Evolutionary conservation across 2,888 invertebrate genomes (phyloP).

Genomic region (Meta bourneti): DNA sequence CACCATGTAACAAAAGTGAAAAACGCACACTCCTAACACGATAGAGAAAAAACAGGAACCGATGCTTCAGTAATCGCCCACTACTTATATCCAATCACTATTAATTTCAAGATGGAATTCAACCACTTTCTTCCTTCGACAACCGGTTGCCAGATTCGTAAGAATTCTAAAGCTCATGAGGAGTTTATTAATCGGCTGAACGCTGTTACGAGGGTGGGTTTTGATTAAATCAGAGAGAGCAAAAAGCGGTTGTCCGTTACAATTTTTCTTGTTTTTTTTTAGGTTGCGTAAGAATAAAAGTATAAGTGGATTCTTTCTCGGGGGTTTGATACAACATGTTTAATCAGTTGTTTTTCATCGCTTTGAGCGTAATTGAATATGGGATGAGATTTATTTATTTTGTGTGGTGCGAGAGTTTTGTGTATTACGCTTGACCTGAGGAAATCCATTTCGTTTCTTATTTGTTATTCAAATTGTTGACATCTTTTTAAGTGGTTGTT

Average conservation of each 20-base stretch:
- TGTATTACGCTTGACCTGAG: too few species aligned
- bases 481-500: too few species aligned
- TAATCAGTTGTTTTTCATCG: too few species aligned
- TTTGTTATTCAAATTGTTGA: too few species aligned
- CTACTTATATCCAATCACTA: neutral
- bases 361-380: too few species aligned
- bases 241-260: neutral
- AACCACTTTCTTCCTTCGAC: neutral
- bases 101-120: neutral
- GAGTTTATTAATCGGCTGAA: constrained; percentile 4
- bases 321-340: too few species aligned
- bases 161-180: neutral
- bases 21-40: neutral
- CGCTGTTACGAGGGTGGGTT: neutral
- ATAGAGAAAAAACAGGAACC: neutral
- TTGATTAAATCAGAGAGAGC: constrained; percentile 3
- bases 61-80: constrained; percentile 7
- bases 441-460: too few species aligned
- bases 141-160: neutral
- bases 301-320: too few species aligned
- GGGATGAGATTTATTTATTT: too few species aligned
- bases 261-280: neutral
- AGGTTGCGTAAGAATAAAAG: too few species aligned
- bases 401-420: too few species aligned
- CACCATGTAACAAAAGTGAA: neutral